Conservation (phyloP, 1,140 invertebrate species). For the Penaeus vannamei region DNA sequence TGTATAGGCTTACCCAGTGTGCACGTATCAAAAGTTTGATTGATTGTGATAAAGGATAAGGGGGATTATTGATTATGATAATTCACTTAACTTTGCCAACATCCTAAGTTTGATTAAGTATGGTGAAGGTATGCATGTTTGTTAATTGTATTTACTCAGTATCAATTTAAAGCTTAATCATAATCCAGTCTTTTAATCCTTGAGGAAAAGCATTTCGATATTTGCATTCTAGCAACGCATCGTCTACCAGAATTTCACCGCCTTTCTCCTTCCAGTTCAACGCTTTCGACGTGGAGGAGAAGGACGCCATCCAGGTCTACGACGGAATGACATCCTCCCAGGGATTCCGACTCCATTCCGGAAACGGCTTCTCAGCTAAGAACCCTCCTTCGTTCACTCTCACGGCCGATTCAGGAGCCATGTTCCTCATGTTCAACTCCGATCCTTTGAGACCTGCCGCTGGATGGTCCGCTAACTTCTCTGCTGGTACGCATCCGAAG, state of each 20-base stretch:
- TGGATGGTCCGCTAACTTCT: constrained; percentile 93
- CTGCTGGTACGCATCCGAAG: constrained; percentile 79
- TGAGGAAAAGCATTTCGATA: too few relatives aligned
- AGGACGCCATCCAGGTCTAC: constrained; percentile 77
- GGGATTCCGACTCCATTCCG: constrained; percentile 88
- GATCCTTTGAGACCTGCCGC: constrained; percentile 87
- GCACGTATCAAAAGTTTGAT: too few relatives aligned
- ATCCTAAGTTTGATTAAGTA: too few relatives aligned
- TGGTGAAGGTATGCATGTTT: too few relatives aligned
- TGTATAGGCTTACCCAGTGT: too few relatives aligned
- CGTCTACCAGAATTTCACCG: not conserved
- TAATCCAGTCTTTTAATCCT: too few relatives aligned
- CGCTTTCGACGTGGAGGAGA: constrained; percentile 52
- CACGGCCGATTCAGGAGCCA: constrained; percentile 92
- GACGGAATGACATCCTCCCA: constrained; percentile 86
- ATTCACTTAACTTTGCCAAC: too few relatives aligned
- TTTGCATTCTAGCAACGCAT: too few relatives aligned
- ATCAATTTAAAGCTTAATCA: too few relatives aligned
- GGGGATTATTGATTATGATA: too few relatives aligned
- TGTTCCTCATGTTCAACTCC: constrained; percentile 89
- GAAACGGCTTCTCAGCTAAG: constrained; percentile 87
- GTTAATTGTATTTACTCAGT: too few relatives aligned
- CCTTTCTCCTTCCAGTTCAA: constrained; percentile 56
- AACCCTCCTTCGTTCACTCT: constrained; percentile 87
- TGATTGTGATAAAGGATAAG: too few relatives aligned